Base-by-base conservation (phyloP, 2,888 invertebrate genomes). In the Netelia melanura region DNA sequence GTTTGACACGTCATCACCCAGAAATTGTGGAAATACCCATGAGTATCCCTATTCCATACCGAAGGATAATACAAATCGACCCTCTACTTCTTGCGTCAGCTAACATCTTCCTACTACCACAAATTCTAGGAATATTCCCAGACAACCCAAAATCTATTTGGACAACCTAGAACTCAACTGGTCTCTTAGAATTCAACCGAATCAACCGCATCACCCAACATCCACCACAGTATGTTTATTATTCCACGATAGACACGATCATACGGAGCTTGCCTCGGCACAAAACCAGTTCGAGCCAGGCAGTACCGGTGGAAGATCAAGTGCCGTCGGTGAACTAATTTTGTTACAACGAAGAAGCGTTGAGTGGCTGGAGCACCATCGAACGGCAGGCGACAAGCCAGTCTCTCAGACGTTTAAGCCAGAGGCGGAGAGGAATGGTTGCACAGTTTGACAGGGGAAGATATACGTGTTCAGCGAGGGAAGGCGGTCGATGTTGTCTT, bases 371-470 rank as follows among this genome's bases (percentile, higher is more conserved):
- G 81, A 75, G 48, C 74, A 21, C n/a, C 48, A 62, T 30, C 65
- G 52, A 56, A 70, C 67, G 62, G 74, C 68, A 78, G 23, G 78
- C 75, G 65, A 62, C 72, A 61, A 71, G 71, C 67, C 67, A 62
- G 74, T 78, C 84, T 74, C 83, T 72, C 71, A 80, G 82, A 85
- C 79, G 72, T 80, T 85, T 80, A 72, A 85, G 83, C 79, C 72
- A 54, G 43, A 70, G 70, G 67, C 38, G 58, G 43, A 80, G 75
- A 72, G 85, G 61, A 83, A 83, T 68, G 76, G 71, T 76, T 79
- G 38, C 71, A 72, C 85, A 54, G 6, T 67, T 76, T 62, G 67
- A 81, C 72, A 21, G 52, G 38, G 43, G 54, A 71, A 54, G 71
- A 70, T 74, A 79, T 62, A 70, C 30, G 48, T 21, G 21, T 48